A percentile compares a stretch with the other conserved stretches of the same genome.
These are phyloP conservation scores for Diarsia mendica DNA, from an alignment of 2,888 invertebrate species.

Conservation along the genomic window DNA sequence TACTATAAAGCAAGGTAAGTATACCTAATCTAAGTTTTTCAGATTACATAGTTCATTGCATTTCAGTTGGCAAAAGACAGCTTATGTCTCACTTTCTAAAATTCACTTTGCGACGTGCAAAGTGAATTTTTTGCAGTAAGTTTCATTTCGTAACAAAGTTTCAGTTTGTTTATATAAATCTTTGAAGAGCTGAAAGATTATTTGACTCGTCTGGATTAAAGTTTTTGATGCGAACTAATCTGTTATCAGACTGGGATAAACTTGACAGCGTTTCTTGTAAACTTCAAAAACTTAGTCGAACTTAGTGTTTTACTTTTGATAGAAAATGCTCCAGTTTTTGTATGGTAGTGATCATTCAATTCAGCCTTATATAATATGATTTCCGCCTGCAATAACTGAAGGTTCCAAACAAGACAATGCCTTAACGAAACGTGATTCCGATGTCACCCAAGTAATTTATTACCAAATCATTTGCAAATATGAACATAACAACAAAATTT, in stretches of 20 bases:
- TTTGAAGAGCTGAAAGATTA: slow-evolving; percentile 24
- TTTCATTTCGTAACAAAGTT: slow-evolving; percentile 11
- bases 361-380: too few species aligned
- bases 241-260: slow-evolving; percentile 53
- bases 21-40: not conserved
- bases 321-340: not conserved
- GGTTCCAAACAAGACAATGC: slow-evolving; percentile 2
- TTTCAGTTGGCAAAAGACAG: not conserved
- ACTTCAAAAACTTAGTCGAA: slow-evolving; percentile 26
- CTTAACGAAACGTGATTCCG: slow-evolving; percentile 7
- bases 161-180: slow-evolving; percentile 38
- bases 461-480: slow-evolving; percentile 64
- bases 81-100: slow-evolving; percentile 21
- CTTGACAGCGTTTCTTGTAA: slow-evolving; percentile 39
- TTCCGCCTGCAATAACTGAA: slow-evolving; percentile 9
- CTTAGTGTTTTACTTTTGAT: not conserved
- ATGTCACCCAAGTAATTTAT: slow-evolving; percentile 23
- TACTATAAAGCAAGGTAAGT: not conserved
- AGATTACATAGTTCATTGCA: slow-evolving; percentile 6
- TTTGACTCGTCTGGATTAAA: slow-evolving; percentile 50
- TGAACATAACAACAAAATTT: slow-evolving; percentile 60
- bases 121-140: too few species aligned
- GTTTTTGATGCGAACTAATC: slow-evolving; percentile 54
- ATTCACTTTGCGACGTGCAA: slow-evolving; percentile 17
- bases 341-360: not conserved